These are phyloP conservation scores for Oscheius onirici DNA, from an alignment of 2,888 invertebrate genomes.

Conservation along the genomic window DNA sequence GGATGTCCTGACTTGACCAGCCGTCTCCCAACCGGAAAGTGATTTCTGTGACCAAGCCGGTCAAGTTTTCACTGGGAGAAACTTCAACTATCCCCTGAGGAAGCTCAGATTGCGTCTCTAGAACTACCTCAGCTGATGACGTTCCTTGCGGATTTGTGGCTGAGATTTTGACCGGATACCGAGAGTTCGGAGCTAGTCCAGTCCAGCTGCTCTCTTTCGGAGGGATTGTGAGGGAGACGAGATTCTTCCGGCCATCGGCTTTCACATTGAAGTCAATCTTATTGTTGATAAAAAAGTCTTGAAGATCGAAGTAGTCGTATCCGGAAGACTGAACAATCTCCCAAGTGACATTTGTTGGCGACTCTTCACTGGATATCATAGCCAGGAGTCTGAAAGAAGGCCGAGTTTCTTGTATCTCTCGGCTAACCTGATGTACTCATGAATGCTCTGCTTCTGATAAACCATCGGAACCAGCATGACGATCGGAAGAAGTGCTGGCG, in stretches of 20 bases:
- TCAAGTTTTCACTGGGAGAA: slow-evolving; percentile 2
- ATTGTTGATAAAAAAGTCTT: slow-evolving; percentile 3
- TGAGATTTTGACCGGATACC: slow-evolving; percentile 5
- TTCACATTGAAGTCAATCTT: not conserved
- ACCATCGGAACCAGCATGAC: slow-evolving; percentile 34
- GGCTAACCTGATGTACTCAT: slow-evolving; percentile 10
- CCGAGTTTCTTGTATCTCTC: not conserved
- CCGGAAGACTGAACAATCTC: not conserved
- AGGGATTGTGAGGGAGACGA: slow-evolving; percentile 53
- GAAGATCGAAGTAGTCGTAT: slow-evolving; percentile 9
- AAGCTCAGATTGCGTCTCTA: slow-evolving; percentile 2
- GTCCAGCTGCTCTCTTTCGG: slow-evolving; percentile 20
- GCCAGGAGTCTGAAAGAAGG: slow-evolving; percentile 5
- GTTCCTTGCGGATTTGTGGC: slow-evolving; percentile 16
- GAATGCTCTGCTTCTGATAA: slow-evolving; percentile 37
- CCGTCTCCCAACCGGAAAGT: slow-evolving; percentile 21
- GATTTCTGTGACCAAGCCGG: slow-evolving; percentile 11
- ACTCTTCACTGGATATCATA: slow-evolving; percentile 17
- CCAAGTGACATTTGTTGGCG: slow-evolving; percentile 20
- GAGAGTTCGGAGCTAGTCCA: slow-evolving; percentile 10
- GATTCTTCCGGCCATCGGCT: slow-evolving; percentile 28
- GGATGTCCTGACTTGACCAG: not conserved
- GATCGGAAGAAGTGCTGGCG: slow-evolving; percentile 31
- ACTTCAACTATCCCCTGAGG: slow-evolving; percentile 19
- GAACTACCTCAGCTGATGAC: slow-evolving; percentile 8